Percentiles rank a stretch among this genome's conserved stretches.
Evolutionary conservation across 2,888 invertebrate species (phyloP).

Genomic region (Morpho helenor): DNA sequence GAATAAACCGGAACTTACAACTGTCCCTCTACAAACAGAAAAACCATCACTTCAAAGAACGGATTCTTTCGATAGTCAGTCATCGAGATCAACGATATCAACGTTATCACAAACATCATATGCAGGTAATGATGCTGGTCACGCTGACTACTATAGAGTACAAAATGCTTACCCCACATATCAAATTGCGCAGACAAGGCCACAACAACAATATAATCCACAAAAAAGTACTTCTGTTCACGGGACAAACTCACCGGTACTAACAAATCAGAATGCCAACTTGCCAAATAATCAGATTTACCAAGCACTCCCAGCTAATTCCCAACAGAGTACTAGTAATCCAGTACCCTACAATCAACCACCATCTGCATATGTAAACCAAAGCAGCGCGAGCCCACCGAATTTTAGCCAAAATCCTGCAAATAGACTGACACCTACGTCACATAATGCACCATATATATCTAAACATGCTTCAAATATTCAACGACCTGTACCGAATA

Average conservation of each 20-base stretch:
- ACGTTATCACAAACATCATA: constrained; percentile 67
- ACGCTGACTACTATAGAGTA: constrained; percentile 60
- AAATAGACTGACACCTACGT: constrained; percentile 62
- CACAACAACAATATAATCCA: constrained; percentile 55
- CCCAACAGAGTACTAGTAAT: constrained; percentile 49
- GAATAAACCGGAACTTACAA: constrained; percentile 83
- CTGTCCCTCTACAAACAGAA: constrained; percentile 69
- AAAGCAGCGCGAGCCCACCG: constrained; percentile 61
- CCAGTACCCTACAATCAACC: constrained; percentile 66
- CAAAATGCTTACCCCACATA: constrained; percentile 62
- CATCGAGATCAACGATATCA: constrained; percentile 72
- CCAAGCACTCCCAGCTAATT: constrained; percentile 52
- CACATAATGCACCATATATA: constrained; percentile 50
- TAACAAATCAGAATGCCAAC: constrained; percentile 41
- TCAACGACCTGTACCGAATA: constrained; percentile 57
- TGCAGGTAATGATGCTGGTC: constrained; percentile 49
- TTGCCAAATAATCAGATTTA: constrained; percentile 55
- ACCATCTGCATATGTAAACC: constrained; percentile 53
- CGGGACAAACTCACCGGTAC: constrained; percentile 51
- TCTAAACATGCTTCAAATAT: constrained; percentile 51
- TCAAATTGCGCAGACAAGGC: constrained; percentile 54
- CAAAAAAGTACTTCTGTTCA: constrained; percentile 57
- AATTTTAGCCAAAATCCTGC: constrained; percentile 64
- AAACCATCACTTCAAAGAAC: constrained; percentile 69
- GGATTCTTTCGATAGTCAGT: constrained; percentile 75